Evolutionary conservation across 1,140 invertebrate genomes (phyloP).

Genomic region (Heliconius melpomene): DNA sequence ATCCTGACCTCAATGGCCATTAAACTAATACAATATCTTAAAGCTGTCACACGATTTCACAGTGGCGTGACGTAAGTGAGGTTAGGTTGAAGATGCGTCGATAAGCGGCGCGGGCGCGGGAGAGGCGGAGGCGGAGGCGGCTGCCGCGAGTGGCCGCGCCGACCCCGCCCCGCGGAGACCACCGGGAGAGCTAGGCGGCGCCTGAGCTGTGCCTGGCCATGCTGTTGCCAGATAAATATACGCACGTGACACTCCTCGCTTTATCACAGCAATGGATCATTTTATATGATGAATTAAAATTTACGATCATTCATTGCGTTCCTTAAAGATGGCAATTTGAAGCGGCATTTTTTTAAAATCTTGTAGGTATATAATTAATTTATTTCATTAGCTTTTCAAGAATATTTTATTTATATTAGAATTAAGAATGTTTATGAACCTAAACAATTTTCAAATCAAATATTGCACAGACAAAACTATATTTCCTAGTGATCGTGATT

Average conservation of each 20-base stretch:
- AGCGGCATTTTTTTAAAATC: too few species aligned
- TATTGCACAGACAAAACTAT: too few species aligned
- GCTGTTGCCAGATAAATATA: constrained; percentile 47
- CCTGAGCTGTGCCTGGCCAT: constrained; percentile 40
- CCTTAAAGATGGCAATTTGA: too few species aligned
- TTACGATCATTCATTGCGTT: background rate
- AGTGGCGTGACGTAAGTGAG: constrained; percentile 68
- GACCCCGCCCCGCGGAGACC: constrained; percentile 76
- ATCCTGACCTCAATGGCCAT: constrained; percentile 36
- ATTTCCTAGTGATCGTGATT: too few species aligned
- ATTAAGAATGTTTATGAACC: too few species aligned
- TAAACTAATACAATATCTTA: constrained; percentile 58
- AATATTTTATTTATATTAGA: too few species aligned
- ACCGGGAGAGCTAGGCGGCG: constrained; percentile 75
- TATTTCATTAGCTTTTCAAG: too few species aligned
- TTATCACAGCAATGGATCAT: constrained; percentile 55
- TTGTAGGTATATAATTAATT: too few species aligned
- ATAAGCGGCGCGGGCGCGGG: constrained; percentile 61
- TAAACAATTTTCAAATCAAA: too few species aligned
- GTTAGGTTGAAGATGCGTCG: constrained; percentile 71
- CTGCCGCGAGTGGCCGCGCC: constrained; percentile 66
- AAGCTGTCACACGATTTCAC: constrained; percentile 62
- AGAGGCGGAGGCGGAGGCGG: constrained; percentile 46
- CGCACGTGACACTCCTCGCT: constrained; percentile 66
- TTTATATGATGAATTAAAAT: constrained; percentile 10